Evolutionary conservation across 2,888 invertebrate genomes (phyloP), one percentile per base, ranked within the genome.

Genomic region (Iselma pallidipennis): DNA sequence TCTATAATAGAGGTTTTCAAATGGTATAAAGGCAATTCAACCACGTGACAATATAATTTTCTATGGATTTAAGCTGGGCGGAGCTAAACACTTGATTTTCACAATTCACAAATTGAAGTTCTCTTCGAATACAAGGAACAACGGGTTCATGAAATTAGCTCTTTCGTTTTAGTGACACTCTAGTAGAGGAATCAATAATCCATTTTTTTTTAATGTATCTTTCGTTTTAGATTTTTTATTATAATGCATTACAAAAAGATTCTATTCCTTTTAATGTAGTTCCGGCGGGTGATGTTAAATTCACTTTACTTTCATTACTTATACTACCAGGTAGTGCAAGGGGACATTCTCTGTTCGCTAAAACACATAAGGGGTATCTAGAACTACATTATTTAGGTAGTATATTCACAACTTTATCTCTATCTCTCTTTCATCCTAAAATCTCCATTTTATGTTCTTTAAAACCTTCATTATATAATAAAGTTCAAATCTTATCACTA

Each of bases 21-120:
- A 48, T 60, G 51, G 57, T 28, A 61, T 49, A 55, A 59, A 61
- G 45, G 48, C 61, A 61, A 51, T 64, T 66, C 57, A 56, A 57
- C 50, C 59, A 64, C 61, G 59, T 61, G 61, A 52, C 64, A 50
- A 59, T 61, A 59, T 66, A 58, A 64, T 64, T 66, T 64, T 58
- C 57, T 57, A 49, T 59, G 57, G 55, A 59, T 66, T 58, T 53
- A 55, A 57, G 56, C 48, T 29, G 49, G 45, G 55, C 49, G 16
- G 16, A 50, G 33, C 50, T 37, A 16, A 57, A 10, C 7, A 6
- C 10, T 29, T 10, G 29, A 45, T 52, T 52, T 51, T 14, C 4
- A 16, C 49, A n/a, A n/a, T 49, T 49, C 49, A 19, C 23, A 16
- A 12, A 29, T 29, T 29, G 29, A 10, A 29, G 10, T 29, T 2